Evolutionary conservation across 2,797 vertebrate species (phyloP), one percentile per base, ranked within the genome.

Genomic region (Spondyliosoma cantharus): DNA sequence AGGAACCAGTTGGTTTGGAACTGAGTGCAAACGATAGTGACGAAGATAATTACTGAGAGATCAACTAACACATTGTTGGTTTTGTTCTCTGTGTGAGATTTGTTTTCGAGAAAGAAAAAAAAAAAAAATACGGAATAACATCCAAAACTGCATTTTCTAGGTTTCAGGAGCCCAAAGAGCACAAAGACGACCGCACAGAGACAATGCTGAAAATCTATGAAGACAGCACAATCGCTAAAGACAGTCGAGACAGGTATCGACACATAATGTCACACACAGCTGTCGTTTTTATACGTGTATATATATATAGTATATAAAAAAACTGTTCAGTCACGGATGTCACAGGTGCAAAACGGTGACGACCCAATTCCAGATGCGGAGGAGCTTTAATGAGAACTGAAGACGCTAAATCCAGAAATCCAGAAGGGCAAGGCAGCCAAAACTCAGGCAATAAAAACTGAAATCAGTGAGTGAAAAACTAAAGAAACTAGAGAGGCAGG

Each of bases 151-250:
- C 68, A 5, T 76, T 77, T 29, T 70, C 17, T 70, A 98, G 97
- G 90, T 91, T 97, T 75, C 96, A 96, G 87, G 95, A 95, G 80
- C 80, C 91, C 0, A 90, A 88, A 74, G 95, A 95, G 7, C 82
- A 87, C 22, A 91, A 91, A 0, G 96, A 95, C 0, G 95, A 97
- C 52, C 93, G 90, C 46, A 85, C 91, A 0, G 95, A 95, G 27
- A 94, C 89, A 0, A 94, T 93, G 87, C 89, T 95, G 64, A 95
- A 94, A 80, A 92, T 92, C 24, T 92, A 92, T 0, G 93, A 96
- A 0, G 92, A 95, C 45, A 60, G 74, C 52, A 49, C 79, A 7
- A 0, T 59, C 22, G 14, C 50, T 0, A 76, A 71, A 0, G 92
- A 95, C 22, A 54, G 68, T 0, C 87, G 71, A 0, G 90, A 91